A percentile compares a stretch with the other conserved stretches of the same genome.
Evolutionary conservation across 2,888 invertebrate species (phyloP).

Genomic region (Portevinia maculata): DNA sequence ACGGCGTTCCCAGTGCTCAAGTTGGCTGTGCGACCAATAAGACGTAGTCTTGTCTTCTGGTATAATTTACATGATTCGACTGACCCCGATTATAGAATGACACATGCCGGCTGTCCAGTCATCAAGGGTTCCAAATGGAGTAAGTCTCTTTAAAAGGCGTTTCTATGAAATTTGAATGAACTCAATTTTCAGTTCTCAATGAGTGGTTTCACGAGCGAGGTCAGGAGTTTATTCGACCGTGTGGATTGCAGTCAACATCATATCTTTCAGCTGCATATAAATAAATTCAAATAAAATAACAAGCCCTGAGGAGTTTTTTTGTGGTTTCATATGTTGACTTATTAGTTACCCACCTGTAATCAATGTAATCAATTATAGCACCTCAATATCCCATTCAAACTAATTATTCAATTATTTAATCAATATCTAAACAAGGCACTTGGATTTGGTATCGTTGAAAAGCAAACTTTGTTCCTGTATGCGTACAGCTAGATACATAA

Average conservation of each 20-base stretch:
- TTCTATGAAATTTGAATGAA: not conserved
- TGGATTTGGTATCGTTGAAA: too few species aligned
- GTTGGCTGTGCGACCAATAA: conserved; percentile 81
- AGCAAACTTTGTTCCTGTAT: too few species aligned
- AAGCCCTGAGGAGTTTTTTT: not conserved
- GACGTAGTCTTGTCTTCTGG: conserved; percentile 86
- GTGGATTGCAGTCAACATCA: conserved; percentile 81
- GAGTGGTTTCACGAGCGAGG: conserved; percentile 93
- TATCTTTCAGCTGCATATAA: not conserved
- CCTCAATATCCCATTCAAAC: too few species aligned
- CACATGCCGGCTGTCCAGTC: conserved; percentile 97
- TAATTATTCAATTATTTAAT: too few species aligned
- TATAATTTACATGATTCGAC: conserved; percentile 87
- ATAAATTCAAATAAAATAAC: not conserved
- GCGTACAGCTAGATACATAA: too few species aligned
- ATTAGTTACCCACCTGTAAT: too few species aligned
- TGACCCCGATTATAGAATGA: conserved; percentile 92
- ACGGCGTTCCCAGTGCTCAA: conserved; percentile 87
- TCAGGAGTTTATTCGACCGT: conserved; percentile 88
- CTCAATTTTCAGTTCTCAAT: conserved; percentile 86
- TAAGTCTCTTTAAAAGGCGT: conserved; percentile 80
- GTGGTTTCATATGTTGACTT: not conserved
- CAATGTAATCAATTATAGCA: too few species aligned
- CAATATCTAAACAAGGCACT: too few species aligned
- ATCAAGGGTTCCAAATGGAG: conserved; percentile 97